Percentiles rank a stretch among this genome's conserved stretches.
These are phyloP conservation scores for Pterobdella sp. DNA, from an alignment of 2,888 invertebrate genomes.

Conservation along the genomic window DNA sequence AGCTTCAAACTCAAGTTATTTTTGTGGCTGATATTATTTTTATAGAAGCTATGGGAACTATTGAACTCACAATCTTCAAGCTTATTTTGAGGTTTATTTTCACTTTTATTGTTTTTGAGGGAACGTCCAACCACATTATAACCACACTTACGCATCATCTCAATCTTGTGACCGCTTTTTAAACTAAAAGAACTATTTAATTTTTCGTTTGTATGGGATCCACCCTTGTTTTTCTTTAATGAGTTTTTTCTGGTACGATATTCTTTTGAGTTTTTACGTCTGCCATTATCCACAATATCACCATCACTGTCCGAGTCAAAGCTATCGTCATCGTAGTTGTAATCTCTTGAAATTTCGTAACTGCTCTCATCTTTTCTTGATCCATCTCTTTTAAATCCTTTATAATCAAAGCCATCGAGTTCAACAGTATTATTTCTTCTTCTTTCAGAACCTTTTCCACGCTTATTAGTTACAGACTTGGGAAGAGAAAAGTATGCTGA, in stretches of 20 bases:
- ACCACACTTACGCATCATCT: not conserved
- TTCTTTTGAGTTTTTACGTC: not conserved
- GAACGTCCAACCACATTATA: not conserved
- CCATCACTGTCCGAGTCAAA: not conserved
- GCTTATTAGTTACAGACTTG: not conserved
- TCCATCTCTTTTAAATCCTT: not conserved
- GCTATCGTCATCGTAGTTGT: conserved; percentile 2
- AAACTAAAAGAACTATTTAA: not conserved
- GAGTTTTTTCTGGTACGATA: not conserved
- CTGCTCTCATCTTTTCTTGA: not conserved
- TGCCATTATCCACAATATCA: not conserved
- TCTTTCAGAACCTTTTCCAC: not conserved
- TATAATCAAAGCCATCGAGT: not conserved
- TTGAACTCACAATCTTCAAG: not conserved
- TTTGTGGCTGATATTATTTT: not conserved
- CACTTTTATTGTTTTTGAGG: not conserved
- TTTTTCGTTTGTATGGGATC: not conserved
- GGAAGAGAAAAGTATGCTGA: too few species aligned
- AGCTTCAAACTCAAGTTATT: not conserved
- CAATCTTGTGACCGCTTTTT: not conserved
- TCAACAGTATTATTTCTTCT: not conserved
- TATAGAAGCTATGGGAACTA: not conserved
- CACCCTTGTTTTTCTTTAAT: not conserved
- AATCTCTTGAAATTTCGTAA: too few species aligned
- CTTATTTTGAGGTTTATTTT: too few species aligned